Base-by-base conservation (phyloP, 2,888 invertebrate species). In the Eupeodes latifasciatus region DNA sequence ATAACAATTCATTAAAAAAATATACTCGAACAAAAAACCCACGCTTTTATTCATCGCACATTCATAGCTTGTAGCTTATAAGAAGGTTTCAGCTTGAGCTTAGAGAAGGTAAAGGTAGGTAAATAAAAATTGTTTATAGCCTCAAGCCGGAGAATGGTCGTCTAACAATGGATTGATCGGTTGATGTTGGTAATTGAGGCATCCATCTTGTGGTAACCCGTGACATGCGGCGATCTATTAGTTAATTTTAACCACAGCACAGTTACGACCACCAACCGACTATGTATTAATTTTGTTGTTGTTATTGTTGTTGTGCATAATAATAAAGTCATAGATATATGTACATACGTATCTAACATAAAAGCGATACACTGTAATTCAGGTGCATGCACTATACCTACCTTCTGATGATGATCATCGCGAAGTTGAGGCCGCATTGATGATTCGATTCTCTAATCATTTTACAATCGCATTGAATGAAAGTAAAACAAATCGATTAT, bases 401-500 rank as follows among this genome's bases (percentile, higher is more conserved):
- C n/a, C 14, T 53, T 5, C 7, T 16, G 16, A n/a, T 53, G 47
- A 27, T 47, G 47, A 66, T 66, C 7, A 55, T 10, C 16, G 11
- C 40, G 36, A 51, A 66, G 47, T 72, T 59, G 14, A 64, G 57
- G 80, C 72, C 34, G 40, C 40, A 82, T 78, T 82, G 74, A 75
- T 62, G 74, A 61, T 62, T 27, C 57, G 27, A n/a, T 40, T 44
- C 44, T 72, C 40, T 62, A 82, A 82, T 86, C 74, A 74, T 51
- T 69, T 82, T 57, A 40, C 74, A 74, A 69, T 82, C 82, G 40
- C 40, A 62, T 69, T 40, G 51, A 55, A 85, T 44, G 82, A 81
- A 78, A 81, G 85, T 82, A 69, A 82, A 85, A 81, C 85, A 75
- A 82, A 82, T 86, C 57, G 72, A 40, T 82, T 86, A 78, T 85